These are phyloP conservation scores for Oryzias woworae DNA, from an alignment of 2,113 vertebrate genomes.

Conservation along the genomic window DNA sequence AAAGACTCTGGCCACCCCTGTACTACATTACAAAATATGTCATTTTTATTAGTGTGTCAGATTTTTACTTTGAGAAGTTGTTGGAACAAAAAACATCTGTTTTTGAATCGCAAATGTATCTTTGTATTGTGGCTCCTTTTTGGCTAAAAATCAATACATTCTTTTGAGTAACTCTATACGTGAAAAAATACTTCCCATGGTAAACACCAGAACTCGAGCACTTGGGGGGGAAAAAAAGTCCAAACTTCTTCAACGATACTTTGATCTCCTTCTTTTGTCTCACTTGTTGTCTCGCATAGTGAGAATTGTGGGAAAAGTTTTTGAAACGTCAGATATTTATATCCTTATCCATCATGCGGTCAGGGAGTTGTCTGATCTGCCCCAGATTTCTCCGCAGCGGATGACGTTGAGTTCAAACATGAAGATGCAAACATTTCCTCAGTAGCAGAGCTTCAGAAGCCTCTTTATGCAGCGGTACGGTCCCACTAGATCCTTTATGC, in stretches of 20 bases:
- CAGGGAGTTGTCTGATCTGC: slow-evolving; percentile 1
- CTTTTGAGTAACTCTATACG: no score
- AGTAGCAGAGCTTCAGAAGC: slow-evolving; percentile 9
- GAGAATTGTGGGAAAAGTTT: background rate
- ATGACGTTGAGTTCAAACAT: slow-evolving; percentile 12
- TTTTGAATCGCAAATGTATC: no score
- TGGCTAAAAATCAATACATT: no score
- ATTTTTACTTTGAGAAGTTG: no score
- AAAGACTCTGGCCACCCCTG: no score
- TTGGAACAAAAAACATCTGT: no score
- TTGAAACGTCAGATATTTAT: slow-evolving; percentile 8
- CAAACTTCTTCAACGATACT: background rate
- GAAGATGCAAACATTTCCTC: background rate
- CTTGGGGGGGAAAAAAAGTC: background rate
- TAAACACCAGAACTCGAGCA: no score
- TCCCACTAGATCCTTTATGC: slow-evolving; percentile 3
- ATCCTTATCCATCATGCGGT: background rate
- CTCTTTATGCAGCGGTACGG: background rate
- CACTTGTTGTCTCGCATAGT: background rate
- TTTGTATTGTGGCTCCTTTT: no score
- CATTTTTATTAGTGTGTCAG: no score
- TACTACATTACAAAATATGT: no score
- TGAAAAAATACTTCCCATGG: no score
- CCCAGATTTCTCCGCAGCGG: slow-evolving; percentile 3
- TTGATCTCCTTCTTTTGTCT: slow-evolving; percentile 4